Conservation (phyloP, 2,797 vertebrate species). For the Helarctos malayanus region DNA sequence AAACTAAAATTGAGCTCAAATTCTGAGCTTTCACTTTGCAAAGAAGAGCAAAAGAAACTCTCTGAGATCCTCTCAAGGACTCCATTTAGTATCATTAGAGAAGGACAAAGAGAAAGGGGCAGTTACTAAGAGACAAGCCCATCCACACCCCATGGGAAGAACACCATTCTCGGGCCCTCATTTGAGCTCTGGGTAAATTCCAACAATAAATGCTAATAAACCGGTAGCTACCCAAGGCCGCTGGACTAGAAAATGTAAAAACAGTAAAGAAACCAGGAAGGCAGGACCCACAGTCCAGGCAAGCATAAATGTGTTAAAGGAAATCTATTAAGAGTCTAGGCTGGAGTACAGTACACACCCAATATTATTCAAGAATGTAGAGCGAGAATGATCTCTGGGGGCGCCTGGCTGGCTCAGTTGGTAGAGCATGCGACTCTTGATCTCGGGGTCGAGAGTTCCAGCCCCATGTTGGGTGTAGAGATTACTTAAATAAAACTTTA, state of each 20-base stretch:
- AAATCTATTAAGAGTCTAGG: neutral
- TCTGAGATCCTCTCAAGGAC: neutral
- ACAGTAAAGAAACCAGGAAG: neutral
- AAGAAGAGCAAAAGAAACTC: slow-evolving; percentile 44
- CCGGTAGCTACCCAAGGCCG: neutral
- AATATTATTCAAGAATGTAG: neutral
- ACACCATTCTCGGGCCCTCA: neutral
- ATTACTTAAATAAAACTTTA: neutral
- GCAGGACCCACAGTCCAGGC: neutral
- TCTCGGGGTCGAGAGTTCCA: neutral
- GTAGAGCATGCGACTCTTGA: neutral
- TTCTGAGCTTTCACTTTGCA: slow-evolving; percentile 45
- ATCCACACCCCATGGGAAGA: neutral
- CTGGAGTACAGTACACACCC: neutral
- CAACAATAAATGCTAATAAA: neutral
- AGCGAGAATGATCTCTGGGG: neutral
- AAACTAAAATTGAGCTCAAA: slow-evolving; percentile 14
- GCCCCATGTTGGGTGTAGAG: neutral
- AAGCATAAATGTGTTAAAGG: slow-evolving; percentile 28
- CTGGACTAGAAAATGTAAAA: slow-evolving; percentile 39
- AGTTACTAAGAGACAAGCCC: slow-evolving; percentile 29
- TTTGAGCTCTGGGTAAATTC: neutral
- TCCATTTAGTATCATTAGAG: neutral
- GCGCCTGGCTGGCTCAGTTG: neutral
- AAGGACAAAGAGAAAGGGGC: neutral